Evolutionary conservation across 2,113 vertebrate species (phyloP).

Genomic region (Heterotis niloticus): DNA sequence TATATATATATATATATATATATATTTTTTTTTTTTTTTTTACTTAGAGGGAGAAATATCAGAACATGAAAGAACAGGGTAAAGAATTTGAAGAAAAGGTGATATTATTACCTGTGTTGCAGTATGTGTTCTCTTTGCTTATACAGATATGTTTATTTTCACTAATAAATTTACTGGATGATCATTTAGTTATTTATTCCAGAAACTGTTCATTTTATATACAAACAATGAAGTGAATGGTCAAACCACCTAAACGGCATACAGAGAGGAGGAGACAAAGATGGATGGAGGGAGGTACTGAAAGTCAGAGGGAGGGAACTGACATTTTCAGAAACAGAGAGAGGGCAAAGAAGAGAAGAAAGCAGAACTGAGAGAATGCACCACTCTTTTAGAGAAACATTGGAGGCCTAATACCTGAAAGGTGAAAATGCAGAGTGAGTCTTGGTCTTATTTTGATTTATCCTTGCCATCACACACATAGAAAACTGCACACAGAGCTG

Average conservation of each 20-base stretch:
- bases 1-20: too few species aligned
- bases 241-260: background rate
- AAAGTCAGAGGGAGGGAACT: background rate
- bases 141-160: too few species aligned
- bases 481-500: background rate
- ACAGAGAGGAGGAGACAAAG: background rate
- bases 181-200: too few species aligned
- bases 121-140: too few species aligned
- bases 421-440: constrained; percentile 20
- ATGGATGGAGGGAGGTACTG: background rate
- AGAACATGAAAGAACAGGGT: too few species aligned
- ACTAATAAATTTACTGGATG: too few species aligned
- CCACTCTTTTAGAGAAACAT: too few species aligned
- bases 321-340: background rate
- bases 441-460: background rate
- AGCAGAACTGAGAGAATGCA: background rate
- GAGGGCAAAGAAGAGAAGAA: background rate
- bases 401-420: background rate
- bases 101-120: too few species aligned
- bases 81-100: too few species aligned
- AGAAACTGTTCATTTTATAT: too few species aligned
- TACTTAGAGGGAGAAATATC: too few species aligned
- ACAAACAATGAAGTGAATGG: background rate
- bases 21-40: too few species aligned
- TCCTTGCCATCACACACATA: background rate